Conservation (phyloP, 2,888 invertebrate genomes). For the Cordilura impudica region DNA sequence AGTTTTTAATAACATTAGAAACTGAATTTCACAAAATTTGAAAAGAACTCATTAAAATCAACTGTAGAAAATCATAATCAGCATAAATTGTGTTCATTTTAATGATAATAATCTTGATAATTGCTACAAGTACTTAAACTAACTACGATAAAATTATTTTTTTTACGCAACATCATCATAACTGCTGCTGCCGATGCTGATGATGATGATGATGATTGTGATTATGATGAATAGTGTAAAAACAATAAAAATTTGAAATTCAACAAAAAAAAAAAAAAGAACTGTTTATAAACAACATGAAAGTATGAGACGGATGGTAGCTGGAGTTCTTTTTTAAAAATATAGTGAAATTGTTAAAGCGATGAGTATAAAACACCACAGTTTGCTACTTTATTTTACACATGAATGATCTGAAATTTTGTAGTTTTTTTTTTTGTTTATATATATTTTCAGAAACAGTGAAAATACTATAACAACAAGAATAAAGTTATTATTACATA, state of each 20-base stretch:
- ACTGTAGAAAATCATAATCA: background rate
- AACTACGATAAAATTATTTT: background rate
- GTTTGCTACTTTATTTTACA: slow-evolving; percentile 59
- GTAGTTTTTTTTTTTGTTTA: slow-evolving; percentile 7
- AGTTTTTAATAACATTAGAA: slow-evolving; percentile 18
- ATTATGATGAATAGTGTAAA: background rate
- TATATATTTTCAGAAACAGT: slow-evolving; percentile 1
- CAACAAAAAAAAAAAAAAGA: slow-evolving; percentile 1
- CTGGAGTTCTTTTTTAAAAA: background rate
- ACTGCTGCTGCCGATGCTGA: background rate
- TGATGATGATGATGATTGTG: background rate
- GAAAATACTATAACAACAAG: slow-evolving; percentile 1
- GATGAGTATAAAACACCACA: slow-evolving; percentile 38
- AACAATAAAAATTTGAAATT: slow-evolving; percentile 6
- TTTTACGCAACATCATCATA: background rate
- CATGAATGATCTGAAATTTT: slow-evolving; percentile 53
- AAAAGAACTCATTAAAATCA: slow-evolving; percentile 10
- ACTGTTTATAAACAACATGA: background rate
- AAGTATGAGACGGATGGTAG: background rate
- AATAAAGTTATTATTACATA: slow-evolving; percentile 13
- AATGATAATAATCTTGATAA: slow-evolving; percentile 22
- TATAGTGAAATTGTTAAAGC: background rate
- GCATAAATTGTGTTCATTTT: background rate
- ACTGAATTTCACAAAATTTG: slow-evolving; percentile 10
- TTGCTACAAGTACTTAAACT: slow-evolving; percentile 17